These are phyloP conservation scores for Danio albolineatus DNA, from an alignment of 2,797 vertebrate species.

Conservation along the genomic window DNA sequence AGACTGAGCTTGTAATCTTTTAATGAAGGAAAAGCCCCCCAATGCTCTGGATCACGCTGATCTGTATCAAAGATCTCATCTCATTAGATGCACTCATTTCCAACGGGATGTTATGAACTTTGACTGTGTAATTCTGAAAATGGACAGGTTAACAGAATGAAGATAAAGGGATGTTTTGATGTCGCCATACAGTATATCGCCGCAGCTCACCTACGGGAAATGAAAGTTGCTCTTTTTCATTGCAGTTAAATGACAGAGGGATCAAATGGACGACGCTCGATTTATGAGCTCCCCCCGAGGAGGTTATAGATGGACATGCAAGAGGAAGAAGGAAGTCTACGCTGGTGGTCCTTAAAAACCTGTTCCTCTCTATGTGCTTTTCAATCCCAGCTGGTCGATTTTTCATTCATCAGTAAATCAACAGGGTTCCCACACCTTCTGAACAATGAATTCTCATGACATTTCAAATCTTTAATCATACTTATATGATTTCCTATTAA, in stretches of 20 bases:
- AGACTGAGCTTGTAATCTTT: slow-evolving; percentile 27
- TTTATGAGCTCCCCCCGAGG: not conserved
- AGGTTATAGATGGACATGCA: not conserved
- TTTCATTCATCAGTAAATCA: not conserved
- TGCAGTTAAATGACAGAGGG: not conserved
- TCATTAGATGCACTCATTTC: slow-evolving; percentile 7
- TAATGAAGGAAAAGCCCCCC: slow-evolving; percentile 27
- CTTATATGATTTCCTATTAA: not conserved
- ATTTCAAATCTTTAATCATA: slow-evolving; percentile 12
- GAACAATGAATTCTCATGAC: not conserved
- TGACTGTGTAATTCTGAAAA: not conserved
- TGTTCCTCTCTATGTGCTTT: not conserved
- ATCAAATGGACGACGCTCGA: not conserved
- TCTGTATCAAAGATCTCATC: slow-evolving; percentile 24
- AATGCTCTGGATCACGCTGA: not conserved
- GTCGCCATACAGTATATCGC: not conserved
- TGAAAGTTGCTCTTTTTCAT: slow-evolving; percentile 12
- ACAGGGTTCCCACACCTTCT: not conserved
- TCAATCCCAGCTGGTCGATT: no score
- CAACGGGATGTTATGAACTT: not conserved
- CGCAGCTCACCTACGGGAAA: not conserved
- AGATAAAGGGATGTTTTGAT: slow-evolving; percentile 9
- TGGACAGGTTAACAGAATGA: not conserved
- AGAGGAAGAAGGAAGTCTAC: not conserved
- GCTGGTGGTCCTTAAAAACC: not conserved